Conservation (phyloP, 2,888 invertebrate genomes). For the Andrena haemorrhoa region DNA sequence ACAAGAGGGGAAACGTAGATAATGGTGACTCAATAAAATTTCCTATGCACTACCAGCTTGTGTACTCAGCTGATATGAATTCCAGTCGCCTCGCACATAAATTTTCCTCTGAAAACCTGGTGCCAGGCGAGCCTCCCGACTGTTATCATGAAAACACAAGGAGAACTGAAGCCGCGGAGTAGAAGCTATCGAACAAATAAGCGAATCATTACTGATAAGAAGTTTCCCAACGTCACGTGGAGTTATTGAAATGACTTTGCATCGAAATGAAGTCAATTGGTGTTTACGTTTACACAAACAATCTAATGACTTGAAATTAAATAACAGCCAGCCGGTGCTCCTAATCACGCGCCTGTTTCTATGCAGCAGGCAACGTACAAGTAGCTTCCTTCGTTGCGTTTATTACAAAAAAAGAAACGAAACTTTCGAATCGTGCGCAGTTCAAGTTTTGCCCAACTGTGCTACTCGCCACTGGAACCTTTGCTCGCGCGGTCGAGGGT, state of each 20-base stretch:
- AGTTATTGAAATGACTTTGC: slow-evolving; percentile 68
- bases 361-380: neutral
- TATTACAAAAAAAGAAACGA: slow-evolving; percentile 2
- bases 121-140: slow-evolving; percentile 11
- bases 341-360: neutral
- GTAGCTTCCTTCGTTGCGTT: neutral
- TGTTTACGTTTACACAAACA: slow-evolving; percentile 50
- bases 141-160: slow-evolving; percentile 1
- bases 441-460: slow-evolving; percentile 33
- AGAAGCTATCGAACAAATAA: slow-evolving; percentile 15
- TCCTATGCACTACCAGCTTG: neutral
- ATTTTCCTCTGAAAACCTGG: slow-evolving; percentile 13
- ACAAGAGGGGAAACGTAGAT: neutral
- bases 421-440: slow-evolving; percentile 17
- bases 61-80: slow-evolving; percentile 10
- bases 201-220: slow-evolving; percentile 20
- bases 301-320: slow-evolving; percentile 29
- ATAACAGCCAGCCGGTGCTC: slow-evolving; percentile 8
- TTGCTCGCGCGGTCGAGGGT: slow-evolving; percentile 80
- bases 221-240: slow-evolving; percentile 20
- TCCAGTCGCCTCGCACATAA: neutral
- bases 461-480: slow-evolving; percentile 70
- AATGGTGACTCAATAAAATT: slow-evolving; percentile 2
- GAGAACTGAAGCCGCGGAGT: slow-evolving; percentile 11
- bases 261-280: slow-evolving; percentile 56